phyloP scores from a whole-genome alignment of 2,113 vertebrate genomes.

The Blennius ocellaris region DNA sequence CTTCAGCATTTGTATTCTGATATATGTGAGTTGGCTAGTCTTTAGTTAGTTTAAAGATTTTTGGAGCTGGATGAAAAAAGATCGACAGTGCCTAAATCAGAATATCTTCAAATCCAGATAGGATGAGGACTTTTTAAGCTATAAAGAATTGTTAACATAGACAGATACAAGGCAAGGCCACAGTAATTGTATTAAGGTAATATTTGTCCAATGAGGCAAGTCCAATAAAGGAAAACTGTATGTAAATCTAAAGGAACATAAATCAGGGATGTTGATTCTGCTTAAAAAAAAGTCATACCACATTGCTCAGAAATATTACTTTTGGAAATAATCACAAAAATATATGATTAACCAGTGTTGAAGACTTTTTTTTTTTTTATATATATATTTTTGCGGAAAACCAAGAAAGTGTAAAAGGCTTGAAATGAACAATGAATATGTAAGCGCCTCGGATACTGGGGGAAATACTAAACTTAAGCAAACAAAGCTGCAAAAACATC shows the following conservation, averaged over 20 bases:
- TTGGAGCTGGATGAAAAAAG: no score
- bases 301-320: neutral
- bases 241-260: neutral
- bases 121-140: no score
- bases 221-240: neutral
- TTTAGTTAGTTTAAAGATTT: no score
- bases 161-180: neutral
- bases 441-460: slow-evolving; percentile 40
- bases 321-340: slow-evolving; percentile 1
- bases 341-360: neutral
- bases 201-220: neutral
- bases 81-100: neutral
- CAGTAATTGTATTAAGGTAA: neutral
- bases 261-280: neutral
- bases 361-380: slow-evolving; percentile 7
- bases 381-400: slow-evolving; percentile 23
- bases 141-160: no score
- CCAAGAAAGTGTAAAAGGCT: slow-evolving; percentile 32
- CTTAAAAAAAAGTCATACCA: neutral
- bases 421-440: slow-evolving; percentile 65
- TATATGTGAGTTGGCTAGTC: no score
- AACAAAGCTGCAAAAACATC: slow-evolving; percentile 78
- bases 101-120: neutral
- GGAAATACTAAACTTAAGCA: slow-evolving; percentile 68
- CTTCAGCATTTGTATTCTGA: no score